Percentiles rank a stretch among this genome's conserved stretches.
Evolutionary conservation across 2,797 vertebrate genomes (phyloP).

Genomic region (Ibycter americanus): DNA sequence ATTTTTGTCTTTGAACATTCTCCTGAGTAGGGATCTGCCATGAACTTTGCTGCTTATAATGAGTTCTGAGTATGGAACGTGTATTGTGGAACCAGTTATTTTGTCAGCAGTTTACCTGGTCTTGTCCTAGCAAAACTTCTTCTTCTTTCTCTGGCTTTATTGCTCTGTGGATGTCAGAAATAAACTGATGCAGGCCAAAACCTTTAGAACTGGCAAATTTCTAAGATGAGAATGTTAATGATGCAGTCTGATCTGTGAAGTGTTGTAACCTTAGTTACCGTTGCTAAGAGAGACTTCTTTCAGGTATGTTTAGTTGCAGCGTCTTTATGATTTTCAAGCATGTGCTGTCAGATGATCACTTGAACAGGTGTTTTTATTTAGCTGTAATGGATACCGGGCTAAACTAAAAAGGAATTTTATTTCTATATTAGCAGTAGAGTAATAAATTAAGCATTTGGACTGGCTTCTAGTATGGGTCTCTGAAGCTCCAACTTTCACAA

Average conservation of each 20-base stretch:
- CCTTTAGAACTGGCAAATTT: not conserved
- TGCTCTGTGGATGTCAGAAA: not conserved
- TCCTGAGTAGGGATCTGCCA: not conserved
- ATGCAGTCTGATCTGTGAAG: not conserved
- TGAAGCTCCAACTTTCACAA: not conserved
- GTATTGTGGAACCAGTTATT: not conserved
- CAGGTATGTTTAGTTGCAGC: not conserved
- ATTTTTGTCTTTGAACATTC: not conserved
- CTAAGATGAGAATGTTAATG: not conserved
- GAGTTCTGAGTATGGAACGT: not conserved
- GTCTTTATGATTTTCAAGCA: not conserved
- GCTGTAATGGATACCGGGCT: not conserved
- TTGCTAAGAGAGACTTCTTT: not conserved
- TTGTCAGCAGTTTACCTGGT: not conserved
- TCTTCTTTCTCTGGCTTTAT: not conserved
- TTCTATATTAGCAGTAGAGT: not conserved
- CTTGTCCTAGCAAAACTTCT: not conserved
- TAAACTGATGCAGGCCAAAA: not conserved
- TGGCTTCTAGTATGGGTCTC: not conserved
- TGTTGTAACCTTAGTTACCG: not conserved
- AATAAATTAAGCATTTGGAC: not conserved
- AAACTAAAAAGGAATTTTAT: not conserved
- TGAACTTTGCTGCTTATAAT: not conserved
- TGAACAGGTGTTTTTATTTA: conserved; percentile 1
- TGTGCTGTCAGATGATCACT: not conserved